Evolutionary conservation across 2,113 vertebrate genomes (phyloP), one percentile per base, ranked within the genome.

Genomic region (Gallinago media): DNA sequence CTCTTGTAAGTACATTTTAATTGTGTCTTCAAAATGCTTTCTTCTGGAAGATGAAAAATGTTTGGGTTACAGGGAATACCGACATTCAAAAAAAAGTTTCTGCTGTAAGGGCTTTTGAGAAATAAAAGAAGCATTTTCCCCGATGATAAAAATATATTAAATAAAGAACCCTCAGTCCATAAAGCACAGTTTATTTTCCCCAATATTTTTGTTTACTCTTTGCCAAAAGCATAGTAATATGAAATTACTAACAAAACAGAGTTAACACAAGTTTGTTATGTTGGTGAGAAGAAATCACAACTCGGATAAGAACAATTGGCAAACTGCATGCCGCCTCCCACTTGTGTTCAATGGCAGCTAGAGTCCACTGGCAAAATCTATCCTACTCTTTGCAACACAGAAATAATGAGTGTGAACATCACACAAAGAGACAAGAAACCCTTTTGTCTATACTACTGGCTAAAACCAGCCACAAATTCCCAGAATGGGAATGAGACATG

Each of bases 201-300:
- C 36, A 76, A 27, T 75, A 19, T 70, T 92, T 95, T 79, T 86
- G 20, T 68, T 95, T 87, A 20, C 2, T 79, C 27, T 90, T 88
- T 79, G 22, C 5, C 4, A 36, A 62, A 75, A 82, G 23, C 25
- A 38, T 2, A 29, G 12, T 17, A 15, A 68, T 58, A 85, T 12
- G 31, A 85, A 88, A 54, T 79, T 62, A 79, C 12, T 32, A 65
- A 25, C 17, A 65, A 88, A 84, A 38, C 10, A 55, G 34, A 49
- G 19, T 68, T 63, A 65, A 31, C 19, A 49, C 6, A 32, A 36
- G 11, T 49, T 12, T 59, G 10, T 63, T 72, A 40, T 8, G 5
- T 12, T 54, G 22, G 6, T 58, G 6, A 65, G 56, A 82, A 63
- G 56, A 91, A 71, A 70, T 54, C 19, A 49, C 20, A 63, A 16